A percentile compares a stretch with the other conserved stretches of the same genome.
Conservation (phyloP, 2,888 invertebrate species). For the Branchellion lobata region DNA sequence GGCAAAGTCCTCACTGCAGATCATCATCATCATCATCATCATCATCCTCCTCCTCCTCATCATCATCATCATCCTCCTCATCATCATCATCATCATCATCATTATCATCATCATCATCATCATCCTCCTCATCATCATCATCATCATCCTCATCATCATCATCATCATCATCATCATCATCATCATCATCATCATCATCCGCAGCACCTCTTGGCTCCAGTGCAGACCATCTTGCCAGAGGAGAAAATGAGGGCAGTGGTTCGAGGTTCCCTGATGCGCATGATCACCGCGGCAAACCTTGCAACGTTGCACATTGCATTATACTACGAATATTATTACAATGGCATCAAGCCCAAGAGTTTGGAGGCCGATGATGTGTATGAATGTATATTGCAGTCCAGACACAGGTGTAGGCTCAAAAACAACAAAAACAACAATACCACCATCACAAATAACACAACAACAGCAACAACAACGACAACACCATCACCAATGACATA, state of each 20-base stretch:
- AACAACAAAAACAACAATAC: neutral
- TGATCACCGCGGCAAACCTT: conserved; percentile 91
- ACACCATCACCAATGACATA: no score
- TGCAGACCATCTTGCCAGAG: conserved; percentile 84
- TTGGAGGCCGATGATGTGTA: neutral
- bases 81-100: neutral
- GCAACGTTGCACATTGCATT: neutral
- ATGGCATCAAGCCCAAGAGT: neutral
- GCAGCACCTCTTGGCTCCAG: conserved; percentile 73
- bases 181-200: no score
- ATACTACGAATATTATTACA: no score
- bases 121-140: no score
- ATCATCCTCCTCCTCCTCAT: no score
- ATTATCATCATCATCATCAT: neutral
- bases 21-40: conserved; percentile 19
- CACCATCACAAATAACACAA: no score
- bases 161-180: no score
- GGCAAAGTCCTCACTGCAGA: conserved; percentile 72
- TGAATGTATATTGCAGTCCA: neutral
- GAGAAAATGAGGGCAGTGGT: conserved; percentile 82
- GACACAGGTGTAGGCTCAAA: neutral
- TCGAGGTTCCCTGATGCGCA: conserved; percentile 79
- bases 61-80: no score
- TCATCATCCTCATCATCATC: no score
- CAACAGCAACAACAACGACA: no score